Base-by-base conservation (phyloP, 2,113 vertebrate species). In the Patagioenas fasciata region DNA sequence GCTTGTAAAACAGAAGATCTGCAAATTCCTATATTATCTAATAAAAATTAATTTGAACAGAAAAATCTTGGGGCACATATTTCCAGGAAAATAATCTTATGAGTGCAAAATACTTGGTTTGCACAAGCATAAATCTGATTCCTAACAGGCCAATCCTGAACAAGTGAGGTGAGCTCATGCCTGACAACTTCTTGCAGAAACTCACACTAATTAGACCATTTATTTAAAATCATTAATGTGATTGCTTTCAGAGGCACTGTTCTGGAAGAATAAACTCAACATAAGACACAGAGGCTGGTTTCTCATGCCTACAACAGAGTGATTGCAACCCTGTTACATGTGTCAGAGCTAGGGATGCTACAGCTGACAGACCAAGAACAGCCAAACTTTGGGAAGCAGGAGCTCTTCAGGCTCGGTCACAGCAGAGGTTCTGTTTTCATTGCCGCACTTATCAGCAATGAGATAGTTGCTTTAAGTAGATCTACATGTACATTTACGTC, bases 261-360 rank as follows among this genome's bases (percentile, higher is more conserved):
- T 94, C 81, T 62, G 91, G 70, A 91, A 93, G 61, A 86, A 53
- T 69, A 72, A 87, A 62, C n/a, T 25, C 74, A 53, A 32, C 26
- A 11, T 11, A 21, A 3, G 80, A 84, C 86, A 81, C n/a, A n/a
- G 26, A 44, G 44, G 65, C 25, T 87, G 64, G 24, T 48, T 77
- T 71, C 57, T 62, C 6, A 16, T 16, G 38, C 65, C 72, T 32
- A 31, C 34, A 54, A 12, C 1, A 66, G 17, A 42, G 32, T 2
- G 47, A 78, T 0, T 61, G 44, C 6, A 48, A 71, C 19, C 38
- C 29, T 74, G 51, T 32, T 2, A 47, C 15, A 44, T 0, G 8
- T 15, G 32, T 14, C 48, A 34, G 28, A 62, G 61, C 5, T 26
- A 48, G 65, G 0, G 48, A 32, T 67, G 53, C 48, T 79, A 64